Evolutionary conservation across 2,888 invertebrate genomes (phyloP).

Genomic region (Himalopsyche japonica): DNA sequence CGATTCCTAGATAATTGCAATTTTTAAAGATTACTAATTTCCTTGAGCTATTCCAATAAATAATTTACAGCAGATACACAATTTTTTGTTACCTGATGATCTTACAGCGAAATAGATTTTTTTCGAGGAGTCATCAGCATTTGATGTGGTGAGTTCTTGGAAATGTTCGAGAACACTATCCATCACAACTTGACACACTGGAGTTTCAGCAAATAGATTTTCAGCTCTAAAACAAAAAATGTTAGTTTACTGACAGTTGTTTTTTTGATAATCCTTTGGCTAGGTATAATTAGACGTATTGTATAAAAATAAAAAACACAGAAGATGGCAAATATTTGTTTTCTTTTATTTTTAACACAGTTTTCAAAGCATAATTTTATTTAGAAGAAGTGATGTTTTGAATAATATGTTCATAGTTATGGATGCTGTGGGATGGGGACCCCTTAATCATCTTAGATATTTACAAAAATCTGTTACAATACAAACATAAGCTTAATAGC

Average conservation of each 20-base stretch:
- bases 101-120: conserved; percentile 65
- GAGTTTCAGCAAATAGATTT: conserved; percentile 50
- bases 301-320: no score
- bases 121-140: conserved; percentile 42
- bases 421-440: neutral
- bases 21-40: neutral
- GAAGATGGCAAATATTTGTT: no score
- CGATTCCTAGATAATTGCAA: conserved; percentile 61
- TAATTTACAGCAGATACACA: no score
- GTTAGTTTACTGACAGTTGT: no score
- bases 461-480: neutral
- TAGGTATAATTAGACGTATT: no score
- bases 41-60: neutral
- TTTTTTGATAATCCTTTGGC: no score
- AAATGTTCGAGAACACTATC: conserved; percentile 46
- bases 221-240: conserved; percentile 51
- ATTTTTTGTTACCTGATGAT: conserved; percentile 51
- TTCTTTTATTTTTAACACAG: no score
- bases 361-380: no score
- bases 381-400: neutral
- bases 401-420: no score
- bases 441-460: neutral
- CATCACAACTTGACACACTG: conserved; percentile 51
- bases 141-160: conserved; percentile 45
- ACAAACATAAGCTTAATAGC: neutral